These are phyloP conservation scores for Pachycephala philippinensis DNA, from an alignment of 2,113 vertebrate genomes.

Conservation along the genomic window DNA sequence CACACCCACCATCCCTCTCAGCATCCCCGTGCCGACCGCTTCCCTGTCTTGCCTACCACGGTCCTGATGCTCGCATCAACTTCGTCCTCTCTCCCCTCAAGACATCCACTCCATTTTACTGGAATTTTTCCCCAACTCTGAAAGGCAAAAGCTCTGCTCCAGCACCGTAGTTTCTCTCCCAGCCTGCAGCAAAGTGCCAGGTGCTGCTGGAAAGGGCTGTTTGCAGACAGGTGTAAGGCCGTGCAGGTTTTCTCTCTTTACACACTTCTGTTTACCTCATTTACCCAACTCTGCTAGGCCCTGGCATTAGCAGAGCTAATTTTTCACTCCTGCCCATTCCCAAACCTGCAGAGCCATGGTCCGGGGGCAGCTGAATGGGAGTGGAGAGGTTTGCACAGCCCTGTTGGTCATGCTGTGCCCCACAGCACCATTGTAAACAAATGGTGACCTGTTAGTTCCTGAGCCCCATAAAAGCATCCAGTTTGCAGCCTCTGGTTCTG, in stretches of 20 bases:
- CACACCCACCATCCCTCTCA: neutral
- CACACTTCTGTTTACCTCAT: neutral
- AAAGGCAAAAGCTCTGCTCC: neutral
- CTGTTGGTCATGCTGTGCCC: accelerated
- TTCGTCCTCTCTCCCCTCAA: neutral
- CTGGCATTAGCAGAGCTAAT: neutral
- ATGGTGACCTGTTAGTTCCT: accelerated
- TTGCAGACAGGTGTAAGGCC: neutral
- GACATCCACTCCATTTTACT: neutral
- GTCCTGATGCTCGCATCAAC: neutral
- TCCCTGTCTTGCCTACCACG: neutral
- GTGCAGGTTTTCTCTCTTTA: neutral
- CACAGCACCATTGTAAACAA: accelerated
- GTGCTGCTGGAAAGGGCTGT: neutral
- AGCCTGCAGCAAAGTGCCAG: neutral
- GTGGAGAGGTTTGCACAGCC: accelerated
- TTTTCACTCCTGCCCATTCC: neutral
- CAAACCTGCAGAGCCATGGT: neutral
- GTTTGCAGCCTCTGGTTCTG: neutral
- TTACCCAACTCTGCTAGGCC: neutral
- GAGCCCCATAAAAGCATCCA: neutral
- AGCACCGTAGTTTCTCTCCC: neutral
- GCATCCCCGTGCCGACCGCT: accelerated
- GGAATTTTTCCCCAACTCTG: neutral
- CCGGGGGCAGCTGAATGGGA: accelerated